Evolutionary conservation across 2,113 vertebrate genomes (phyloP).

Genomic region (Scortum barcoo): DNA sequence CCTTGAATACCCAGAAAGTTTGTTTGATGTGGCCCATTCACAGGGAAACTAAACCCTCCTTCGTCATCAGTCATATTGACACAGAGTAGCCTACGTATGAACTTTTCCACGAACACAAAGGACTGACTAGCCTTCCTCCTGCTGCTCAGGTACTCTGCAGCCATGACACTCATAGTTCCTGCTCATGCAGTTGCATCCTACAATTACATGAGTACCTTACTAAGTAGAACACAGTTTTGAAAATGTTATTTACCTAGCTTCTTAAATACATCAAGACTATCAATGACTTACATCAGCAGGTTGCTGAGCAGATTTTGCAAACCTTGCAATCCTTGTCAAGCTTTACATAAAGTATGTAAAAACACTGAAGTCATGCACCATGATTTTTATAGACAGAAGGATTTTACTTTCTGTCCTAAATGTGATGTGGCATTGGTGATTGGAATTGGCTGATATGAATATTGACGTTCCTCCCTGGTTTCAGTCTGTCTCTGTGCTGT

Average conservation of each 20-base stretch:
- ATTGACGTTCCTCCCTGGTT: background rate
- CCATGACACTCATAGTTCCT: background rate
- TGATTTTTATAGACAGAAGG: background rate
- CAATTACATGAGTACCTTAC: background rate
- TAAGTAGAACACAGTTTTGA: background rate
- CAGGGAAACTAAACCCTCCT: background rate
- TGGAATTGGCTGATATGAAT: background rate
- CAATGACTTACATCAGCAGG: background rate
- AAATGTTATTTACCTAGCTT: background rate
- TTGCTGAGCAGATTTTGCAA: background rate
- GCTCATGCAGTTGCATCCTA: background rate
- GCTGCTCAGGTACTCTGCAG: background rate
- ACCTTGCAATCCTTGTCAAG: background rate
- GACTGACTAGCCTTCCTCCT: background rate
- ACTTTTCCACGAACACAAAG: background rate
- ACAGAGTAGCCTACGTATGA: background rate
- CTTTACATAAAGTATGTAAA: background rate
- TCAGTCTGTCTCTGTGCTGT: background rate
- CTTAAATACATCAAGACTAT: background rate
- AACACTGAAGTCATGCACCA: background rate
- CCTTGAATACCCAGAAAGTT: background rate
- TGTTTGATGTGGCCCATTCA: background rate
- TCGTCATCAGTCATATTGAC: background rate
- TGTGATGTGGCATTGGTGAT: background rate
- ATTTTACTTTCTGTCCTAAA: background rate